Base-by-base conservation (phyloP, 2,888 invertebrate genomes). In the Drosophila neotestacea region DNA sequence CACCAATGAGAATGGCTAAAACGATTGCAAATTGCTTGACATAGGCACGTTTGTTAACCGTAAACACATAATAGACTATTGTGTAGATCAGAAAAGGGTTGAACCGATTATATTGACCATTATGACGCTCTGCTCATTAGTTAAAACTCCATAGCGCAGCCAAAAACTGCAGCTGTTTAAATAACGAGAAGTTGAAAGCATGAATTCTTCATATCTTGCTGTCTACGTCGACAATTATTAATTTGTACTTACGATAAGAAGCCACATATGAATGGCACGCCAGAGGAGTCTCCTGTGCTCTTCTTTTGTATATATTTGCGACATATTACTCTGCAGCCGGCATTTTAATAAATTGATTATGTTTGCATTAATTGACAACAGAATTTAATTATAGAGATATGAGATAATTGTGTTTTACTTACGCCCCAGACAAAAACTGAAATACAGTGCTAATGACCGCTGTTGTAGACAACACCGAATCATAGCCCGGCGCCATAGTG, bases 371-470 rank as follows among this genome's bases (percentile, higher is more conserved):
- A 52, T 56, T 55, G 70, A 46, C 38, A 36, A 22, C 11, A 42
- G 5, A 63, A 52, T 41, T 48, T 5, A 27, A 66, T 38, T 44
- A 11, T 36, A 36, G 56, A 48, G 56, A 48, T 16, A 39, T 41
- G 27, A 41, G 22, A 39, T 62, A 16, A 22, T 50, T 11, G 27
- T 47, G 38, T 61, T n/a, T 30, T 70, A 95, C 96, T 95, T 94
- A 97, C 97, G 95, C 94, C 93, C 97, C 97, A 68, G 97, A 96
- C 81, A 97, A 93, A 94, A 97, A 97, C 91, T 97, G 97, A 70
- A 96, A 93, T 79, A 97, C 94, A 13, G 97, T 97, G 73, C 96
- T 95, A 69, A 95, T 92, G 50, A 96, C 96, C 39, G 97, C 97
- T 46, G 95, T 90, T 16, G 90, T 88, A 59, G 92, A 90, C 61